Evolutionary conservation across 53 echinoderm and acorn worm species (phyloP).

Genomic region (Echinometra lucunter): DNA sequence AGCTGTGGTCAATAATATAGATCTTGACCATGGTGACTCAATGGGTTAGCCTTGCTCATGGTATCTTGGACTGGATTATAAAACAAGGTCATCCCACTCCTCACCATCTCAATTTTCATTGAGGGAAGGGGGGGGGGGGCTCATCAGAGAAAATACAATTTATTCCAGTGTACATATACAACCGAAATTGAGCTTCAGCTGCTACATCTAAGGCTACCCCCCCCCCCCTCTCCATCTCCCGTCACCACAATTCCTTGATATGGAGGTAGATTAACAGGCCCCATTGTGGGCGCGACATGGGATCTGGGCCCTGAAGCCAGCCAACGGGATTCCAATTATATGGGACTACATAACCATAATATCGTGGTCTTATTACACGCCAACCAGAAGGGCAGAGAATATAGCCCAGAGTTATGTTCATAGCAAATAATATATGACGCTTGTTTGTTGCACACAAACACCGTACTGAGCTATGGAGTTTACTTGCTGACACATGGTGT

Average conservation of each 20-base stretch:
- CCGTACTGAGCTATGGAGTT: background rate
- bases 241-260: background rate
- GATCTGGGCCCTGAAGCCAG: background rate
- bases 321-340: background rate
- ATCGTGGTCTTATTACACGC: slow-evolving; percentile 2
- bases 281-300: background rate
- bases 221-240: background rate
- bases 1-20: background rate
- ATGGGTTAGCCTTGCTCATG: background rate
- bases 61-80: background rate
- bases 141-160: too few species aligned
- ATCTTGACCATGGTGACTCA: background rate
- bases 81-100: background rate
- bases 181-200: too few species aligned
- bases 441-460: slow-evolving; percentile 17
- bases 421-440: slow-evolving; percentile 20
- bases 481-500: slow-evolving; percentile 20
- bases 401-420: slow-evolving; percentile 6
- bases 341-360: background rate
- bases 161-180: too few species aligned
- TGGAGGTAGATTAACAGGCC: background rate
- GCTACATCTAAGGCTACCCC: background rate
- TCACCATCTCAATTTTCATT: too few species aligned
- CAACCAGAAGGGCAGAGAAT: background rate
- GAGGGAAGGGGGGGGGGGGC: too few species aligned